Evolutionary conservation across 2,113 vertebrate genomes (phyloP), one percentile per base, ranked within the genome.

Genomic region (Galbula dea): DNA sequence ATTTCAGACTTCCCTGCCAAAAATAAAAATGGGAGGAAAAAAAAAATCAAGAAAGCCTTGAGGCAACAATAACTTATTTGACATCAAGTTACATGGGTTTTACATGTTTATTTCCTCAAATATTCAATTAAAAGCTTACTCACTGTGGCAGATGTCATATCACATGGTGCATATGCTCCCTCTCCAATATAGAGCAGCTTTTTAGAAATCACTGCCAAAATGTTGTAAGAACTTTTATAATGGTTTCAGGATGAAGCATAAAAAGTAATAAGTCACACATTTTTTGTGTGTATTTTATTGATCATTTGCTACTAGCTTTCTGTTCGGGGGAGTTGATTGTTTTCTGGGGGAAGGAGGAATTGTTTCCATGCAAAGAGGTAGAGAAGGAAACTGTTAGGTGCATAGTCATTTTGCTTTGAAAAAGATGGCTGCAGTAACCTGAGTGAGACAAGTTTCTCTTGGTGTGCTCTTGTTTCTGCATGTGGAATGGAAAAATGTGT

Each of bases 151-250:
- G 98, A 97, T 98, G 97, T 97, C 97, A 96, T 88, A 96, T 97
- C 97, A 97, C 96, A 93, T 95, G 89, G 97, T 97, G 95, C 97
- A 98, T 98, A 98, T 98, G 98, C 95, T 95, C 94, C 96, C 97
- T 97, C 94, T 96, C 94, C 89, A 96, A 96, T 94, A 92, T 79
- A 43, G 94, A 97, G 97, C 97, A 97, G 97, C 97, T 98, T 97
- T 97, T 90, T 54, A 78, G 92, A 95, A 76, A 83, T 55, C 66
- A 94, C 96, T 97, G 97, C 97, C 98, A 97, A 92, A 87, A 96
- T 86, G 39, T 88, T 66, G 66, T 94, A 95, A 96, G 96, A 97
- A 97, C 97, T 96, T 94, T 90, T 95, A 92, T 88, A 93, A 96
- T 91, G 91, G 93, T 97, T 97, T 94, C 96, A 96, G 95, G 96